Conservation (phyloP, 2,888 invertebrate species). For the Geophilus truncorum region DNA sequence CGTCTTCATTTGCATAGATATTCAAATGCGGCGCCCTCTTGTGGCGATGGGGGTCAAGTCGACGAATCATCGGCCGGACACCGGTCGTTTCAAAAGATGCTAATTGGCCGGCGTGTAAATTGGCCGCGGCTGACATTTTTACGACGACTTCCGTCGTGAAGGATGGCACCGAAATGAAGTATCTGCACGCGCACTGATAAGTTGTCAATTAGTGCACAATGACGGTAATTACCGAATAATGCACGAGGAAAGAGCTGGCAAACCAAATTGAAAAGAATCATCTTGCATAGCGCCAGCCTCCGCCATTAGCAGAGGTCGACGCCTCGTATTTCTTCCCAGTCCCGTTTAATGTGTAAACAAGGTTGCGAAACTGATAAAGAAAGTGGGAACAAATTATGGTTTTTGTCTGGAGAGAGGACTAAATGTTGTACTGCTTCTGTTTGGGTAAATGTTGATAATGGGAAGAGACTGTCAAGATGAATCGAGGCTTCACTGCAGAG, state of each 20-base stretch:
- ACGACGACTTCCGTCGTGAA: background rate
- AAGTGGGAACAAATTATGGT: too few relatives aligned
- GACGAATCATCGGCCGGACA: background rate
- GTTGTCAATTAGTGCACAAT: constrained; percentile 27
- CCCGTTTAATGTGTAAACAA: background rate
- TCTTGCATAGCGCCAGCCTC: background rate
- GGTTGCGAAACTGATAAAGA: background rate
- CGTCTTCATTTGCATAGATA: background rate
- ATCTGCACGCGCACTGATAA: constrained; percentile 21
- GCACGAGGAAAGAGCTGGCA: constrained; percentile 5
- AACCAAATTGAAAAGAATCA: constrained; percentile 20
- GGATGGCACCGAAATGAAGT: background rate
- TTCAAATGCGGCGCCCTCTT: background rate
- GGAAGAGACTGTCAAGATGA: too few relatives aligned
- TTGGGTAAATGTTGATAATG: too few relatives aligned
- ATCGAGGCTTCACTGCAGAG: too few relatives aligned
- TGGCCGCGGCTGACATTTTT: background rate
- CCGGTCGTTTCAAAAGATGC: background rate
- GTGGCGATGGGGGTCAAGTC: background rate
- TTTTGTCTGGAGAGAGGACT: too few relatives aligned
- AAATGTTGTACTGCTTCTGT: too few relatives aligned
- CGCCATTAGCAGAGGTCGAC: background rate
- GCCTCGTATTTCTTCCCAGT: background rate
- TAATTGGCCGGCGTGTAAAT: background rate
- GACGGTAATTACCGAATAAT: constrained; percentile 25